Conservation (phyloP, 2,113 vertebrate genomes). For the Thymallus thymallus region DNA sequence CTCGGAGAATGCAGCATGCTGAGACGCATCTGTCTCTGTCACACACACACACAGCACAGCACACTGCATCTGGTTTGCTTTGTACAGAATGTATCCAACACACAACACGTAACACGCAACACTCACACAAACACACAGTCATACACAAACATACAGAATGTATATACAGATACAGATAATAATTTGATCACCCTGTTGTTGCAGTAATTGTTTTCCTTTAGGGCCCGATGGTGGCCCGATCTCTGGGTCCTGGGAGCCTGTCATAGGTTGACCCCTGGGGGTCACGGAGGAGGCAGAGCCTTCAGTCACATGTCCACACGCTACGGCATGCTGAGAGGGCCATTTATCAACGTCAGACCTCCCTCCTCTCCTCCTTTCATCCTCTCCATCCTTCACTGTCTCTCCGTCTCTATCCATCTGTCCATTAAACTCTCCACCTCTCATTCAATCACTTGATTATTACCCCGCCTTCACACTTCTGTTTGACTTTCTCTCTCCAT, state of each 20-base stretch:
- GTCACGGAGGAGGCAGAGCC: background rate
- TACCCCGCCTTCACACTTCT: too few relatives aligned
- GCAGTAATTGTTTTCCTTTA: too few relatives aligned
- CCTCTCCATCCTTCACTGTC: conserved; percentile 5
- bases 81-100: too few relatives aligned
- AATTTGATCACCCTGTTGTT: too few relatives aligned
- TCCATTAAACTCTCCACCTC: background rate
- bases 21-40: background rate
- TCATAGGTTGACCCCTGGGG: background rate
- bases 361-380: background rate
- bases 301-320: background rate
- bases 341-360: conserved; percentile 12
- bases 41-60: background rate
- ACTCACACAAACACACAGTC: background rate
- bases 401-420: conserved; percentile 7
- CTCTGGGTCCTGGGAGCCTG: background rate
- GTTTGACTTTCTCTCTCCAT: background rate
- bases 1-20: background rate
- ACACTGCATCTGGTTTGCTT: background rate
- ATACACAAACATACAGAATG: background rate
- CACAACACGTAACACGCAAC: background rate
- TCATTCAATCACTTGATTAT: background rate
- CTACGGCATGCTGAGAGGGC: background rate
- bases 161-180: too few relatives aligned
- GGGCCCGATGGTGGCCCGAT: background rate